phyloP scores from a whole-genome alignment of 2,797 vertebrate genomes.

The Gymnodraco acuticeps region DNA sequence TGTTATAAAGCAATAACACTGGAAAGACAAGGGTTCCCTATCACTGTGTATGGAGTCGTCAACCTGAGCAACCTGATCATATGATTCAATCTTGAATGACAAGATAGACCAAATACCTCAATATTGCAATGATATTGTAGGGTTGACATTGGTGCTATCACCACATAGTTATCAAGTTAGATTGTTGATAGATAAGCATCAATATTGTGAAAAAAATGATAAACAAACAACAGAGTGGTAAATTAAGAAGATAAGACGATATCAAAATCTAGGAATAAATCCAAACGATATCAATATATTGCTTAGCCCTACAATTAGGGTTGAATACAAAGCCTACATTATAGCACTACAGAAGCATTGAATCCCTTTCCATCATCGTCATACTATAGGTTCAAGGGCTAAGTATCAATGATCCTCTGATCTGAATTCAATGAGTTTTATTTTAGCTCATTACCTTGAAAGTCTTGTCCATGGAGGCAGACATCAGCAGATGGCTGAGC shows the following conservation, averaged over 20 bases:
- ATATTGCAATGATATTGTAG: no score
- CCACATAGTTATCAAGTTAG: no score
- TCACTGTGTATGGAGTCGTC: neutral
- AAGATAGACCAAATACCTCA: no score
- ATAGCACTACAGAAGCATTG: neutral
- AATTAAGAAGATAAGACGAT: no score
- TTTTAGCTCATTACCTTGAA: constrained; percentile 87
- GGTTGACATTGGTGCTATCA: no score
- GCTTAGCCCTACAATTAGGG: neutral
- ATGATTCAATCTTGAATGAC: neutral
- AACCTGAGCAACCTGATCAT: neutral
- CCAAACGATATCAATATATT: no score
- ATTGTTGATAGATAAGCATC: no score
- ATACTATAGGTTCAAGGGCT: neutral
- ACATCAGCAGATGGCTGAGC: constrained; percentile 92
- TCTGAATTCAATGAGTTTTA: constrained; percentile 4
- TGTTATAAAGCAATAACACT: neutral
- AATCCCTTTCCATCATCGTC: neutral
- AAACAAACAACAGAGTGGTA: no score
- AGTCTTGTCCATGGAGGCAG: constrained; percentile 95
- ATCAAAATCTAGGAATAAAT: no score
- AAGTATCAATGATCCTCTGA: constrained; percentile 11
- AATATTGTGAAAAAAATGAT: no score
- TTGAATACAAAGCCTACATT: neutral
- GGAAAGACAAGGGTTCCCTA: neutral